These are phyloP conservation scores for Phorcus lineatus DNA, from an alignment of 2,888 invertebrate genomes.

Conservation along the genomic window DNA sequence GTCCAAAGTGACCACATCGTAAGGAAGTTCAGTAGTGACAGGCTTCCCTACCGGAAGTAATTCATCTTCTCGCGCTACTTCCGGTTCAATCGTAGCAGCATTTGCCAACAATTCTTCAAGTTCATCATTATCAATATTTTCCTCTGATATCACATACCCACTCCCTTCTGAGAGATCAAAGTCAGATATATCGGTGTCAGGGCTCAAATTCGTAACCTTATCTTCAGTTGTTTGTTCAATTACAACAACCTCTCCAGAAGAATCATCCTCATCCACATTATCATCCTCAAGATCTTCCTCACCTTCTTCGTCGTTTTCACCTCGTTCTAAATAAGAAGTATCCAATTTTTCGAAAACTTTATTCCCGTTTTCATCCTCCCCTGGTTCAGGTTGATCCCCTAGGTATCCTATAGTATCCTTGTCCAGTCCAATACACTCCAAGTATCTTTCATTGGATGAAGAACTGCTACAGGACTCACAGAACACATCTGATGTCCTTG, in stretches of 20 bases:
- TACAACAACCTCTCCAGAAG: background rate
- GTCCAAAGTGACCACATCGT: background rate
- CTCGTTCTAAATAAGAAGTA: background rate
- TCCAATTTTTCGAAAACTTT: background rate
- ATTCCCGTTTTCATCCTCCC: background rate
- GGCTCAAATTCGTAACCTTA: background rate
- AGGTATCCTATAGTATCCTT: background rate
- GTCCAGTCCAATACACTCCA: background rate
- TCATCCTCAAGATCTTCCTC: background rate
- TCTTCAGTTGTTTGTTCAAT: background rate
- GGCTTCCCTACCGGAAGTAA: background rate
- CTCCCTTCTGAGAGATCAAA: background rate
- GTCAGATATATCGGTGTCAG: background rate
- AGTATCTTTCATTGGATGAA: background rate
- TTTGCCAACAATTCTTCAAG: background rate
- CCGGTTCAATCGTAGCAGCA: background rate
- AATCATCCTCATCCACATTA: background rate
- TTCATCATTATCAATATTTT: background rate
- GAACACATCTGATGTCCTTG: slow-evolving; percentile 22
- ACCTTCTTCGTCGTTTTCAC: background rate
- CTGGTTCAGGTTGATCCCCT: background rate
- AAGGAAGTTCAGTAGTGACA: background rate
- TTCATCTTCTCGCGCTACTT: background rate
- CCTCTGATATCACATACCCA: background rate
- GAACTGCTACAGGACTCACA: slow-evolving; percentile 15